Conservation (phyloP, 2,888 invertebrate species). For the Meteorus cinctellus region DNA sequence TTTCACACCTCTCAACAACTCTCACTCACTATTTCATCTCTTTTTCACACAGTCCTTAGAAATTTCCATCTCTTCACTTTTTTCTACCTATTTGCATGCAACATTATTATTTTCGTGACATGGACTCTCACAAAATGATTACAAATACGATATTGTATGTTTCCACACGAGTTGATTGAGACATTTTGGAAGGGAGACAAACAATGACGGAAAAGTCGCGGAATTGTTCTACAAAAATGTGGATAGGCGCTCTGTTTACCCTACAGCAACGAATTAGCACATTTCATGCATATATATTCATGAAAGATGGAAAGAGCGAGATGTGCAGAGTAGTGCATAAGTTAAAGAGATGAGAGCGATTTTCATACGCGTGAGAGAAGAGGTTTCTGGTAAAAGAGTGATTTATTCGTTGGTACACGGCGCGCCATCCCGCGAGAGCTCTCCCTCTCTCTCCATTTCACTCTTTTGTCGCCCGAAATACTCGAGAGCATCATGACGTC, state of each 20-base stretch:
- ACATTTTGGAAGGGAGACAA: too few species aligned
- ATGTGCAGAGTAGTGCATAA: not conserved
- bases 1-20: constrained; percentile 40
- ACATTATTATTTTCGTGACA: not conserved
- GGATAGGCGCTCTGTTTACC: not conserved
- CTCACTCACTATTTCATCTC: constrained; percentile 10
- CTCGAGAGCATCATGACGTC: constrained; percentile 42
- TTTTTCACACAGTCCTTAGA: constrained; percentile 17
- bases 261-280: constrained; percentile 40
- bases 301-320: not conserved
- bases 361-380: constrained; percentile 29
- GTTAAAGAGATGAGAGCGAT: constrained; percentile 32
- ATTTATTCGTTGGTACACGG: constrained; percentile 50
- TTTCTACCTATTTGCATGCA: not conserved
- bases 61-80: constrained; percentile 36
- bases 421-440: constrained; percentile 41
- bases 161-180: too few species aligned
- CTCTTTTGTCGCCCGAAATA: constrained; percentile 46
- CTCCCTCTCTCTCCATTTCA: constrained; percentile 14
- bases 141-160: not conserved
- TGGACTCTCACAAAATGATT: not conserved
- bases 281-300: constrained; percentile 31
- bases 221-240: too few species aligned
- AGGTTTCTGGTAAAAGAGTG: constrained; percentile 51
- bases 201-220: too few species aligned